Conservation (phyloP, 1,140 invertebrate species). For the Drosophila takahashii region DNA sequence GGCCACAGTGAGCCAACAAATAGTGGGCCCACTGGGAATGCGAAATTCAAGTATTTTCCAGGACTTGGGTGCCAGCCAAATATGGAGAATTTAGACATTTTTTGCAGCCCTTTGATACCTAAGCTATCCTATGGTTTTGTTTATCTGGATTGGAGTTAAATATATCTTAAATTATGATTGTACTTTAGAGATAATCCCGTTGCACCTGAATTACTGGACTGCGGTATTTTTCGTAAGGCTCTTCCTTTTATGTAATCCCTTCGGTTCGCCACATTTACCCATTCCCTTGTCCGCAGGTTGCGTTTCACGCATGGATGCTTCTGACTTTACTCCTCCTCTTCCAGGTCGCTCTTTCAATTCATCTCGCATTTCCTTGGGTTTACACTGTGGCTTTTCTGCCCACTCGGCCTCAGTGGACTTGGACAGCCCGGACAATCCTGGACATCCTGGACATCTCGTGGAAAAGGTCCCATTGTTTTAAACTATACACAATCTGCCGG, state of each 20-base stretch:
- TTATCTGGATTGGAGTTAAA: not conserved
- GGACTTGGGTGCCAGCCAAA: not conserved
- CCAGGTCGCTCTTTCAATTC: not conserved
- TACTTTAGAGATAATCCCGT: not conserved
- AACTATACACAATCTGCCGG: slow-evolving; percentile 15
- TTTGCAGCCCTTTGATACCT: no score
- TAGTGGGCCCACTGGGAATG: slow-evolving; percentile 14
- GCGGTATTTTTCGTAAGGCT: not conserved
- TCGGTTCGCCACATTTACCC: slow-evolving; percentile 7
- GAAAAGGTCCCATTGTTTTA: slow-evolving; percentile 34
- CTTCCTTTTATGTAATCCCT: slow-evolving; percentile 13
- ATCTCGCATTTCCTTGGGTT: slow-evolving; percentile 14
- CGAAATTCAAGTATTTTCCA: slow-evolving; percentile 4
- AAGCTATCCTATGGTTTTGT: not conserved
- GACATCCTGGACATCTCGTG: slow-evolving; percentile 25
- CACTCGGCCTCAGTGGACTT: slow-evolving; percentile 13
- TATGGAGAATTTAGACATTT: not conserved
- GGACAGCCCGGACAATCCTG: slow-evolving; percentile 6
- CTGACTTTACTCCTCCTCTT: not conserved
- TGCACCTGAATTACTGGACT: not conserved
- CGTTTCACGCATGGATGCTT: slow-evolving; percentile 30
- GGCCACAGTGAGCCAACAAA: slow-evolving; percentile 16
- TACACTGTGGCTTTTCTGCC: slow-evolving; percentile 23
- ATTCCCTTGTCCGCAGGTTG: slow-evolving; percentile 28
- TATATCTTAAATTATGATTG: not conserved